A percentile compares a stretch with the other conserved stretches of the same genome.
Evolutionary conservation across 2,888 invertebrate genomes (phyloP).

Genomic region (Gymnoscelis rufifasciata): DNA sequence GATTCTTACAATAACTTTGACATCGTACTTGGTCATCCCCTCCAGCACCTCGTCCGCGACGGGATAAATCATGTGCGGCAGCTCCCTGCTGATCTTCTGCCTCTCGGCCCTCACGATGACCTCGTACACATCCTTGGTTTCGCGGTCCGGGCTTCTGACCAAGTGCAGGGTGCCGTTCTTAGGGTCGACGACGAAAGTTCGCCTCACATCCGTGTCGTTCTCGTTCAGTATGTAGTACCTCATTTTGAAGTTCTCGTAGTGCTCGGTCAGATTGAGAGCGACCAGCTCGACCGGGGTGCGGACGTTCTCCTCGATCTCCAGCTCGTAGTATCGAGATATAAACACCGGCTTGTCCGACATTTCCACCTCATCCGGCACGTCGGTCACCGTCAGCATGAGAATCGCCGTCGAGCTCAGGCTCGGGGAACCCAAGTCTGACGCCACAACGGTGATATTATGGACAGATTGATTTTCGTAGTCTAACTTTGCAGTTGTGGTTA

Average conservation of each 20-base stretch:
- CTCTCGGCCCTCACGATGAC: slow-evolving; percentile 72
- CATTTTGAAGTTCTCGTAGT: slow-evolving; percentile 81
- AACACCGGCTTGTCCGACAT: slow-evolving; percentile 75
- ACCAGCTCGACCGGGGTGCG: slow-evolving; percentile 86
- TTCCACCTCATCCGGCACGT: slow-evolving; percentile 80
- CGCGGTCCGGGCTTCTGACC: slow-evolving; percentile 86
- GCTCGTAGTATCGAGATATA: slow-evolving; percentile 86
- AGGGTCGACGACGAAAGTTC: slow-evolving; percentile 86
- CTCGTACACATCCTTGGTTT: slow-evolving; percentile 82
- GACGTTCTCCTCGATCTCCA: slow-evolving; percentile 90
- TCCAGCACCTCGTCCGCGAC: slow-evolving; percentile 85
- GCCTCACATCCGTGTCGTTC: slow-evolving; percentile 77
- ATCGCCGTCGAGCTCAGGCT: slow-evolving; percentile 88
- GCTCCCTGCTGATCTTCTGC: slow-evolving; percentile 81
- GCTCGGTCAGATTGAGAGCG: slow-evolving; percentile 86
- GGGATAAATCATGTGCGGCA: slow-evolving; percentile 87
- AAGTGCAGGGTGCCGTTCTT: slow-evolving; percentile 87
- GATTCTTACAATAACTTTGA: slow-evolving; percentile 87
- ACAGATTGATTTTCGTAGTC: slow-evolving; percentile 83
- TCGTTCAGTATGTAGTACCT: slow-evolving; percentile 82
- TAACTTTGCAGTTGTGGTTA: slow-evolving; percentile 85
- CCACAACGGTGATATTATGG: slow-evolving; percentile 88
- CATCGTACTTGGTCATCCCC: slow-evolving; percentile 86
- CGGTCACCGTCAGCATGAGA: slow-evolving; percentile 82
- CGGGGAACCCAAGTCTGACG: slow-evolving; percentile 91